Base-by-base conservation (phyloP, 64 coral and sea anemone genomes). In the Trachythela sp. region DNA sequence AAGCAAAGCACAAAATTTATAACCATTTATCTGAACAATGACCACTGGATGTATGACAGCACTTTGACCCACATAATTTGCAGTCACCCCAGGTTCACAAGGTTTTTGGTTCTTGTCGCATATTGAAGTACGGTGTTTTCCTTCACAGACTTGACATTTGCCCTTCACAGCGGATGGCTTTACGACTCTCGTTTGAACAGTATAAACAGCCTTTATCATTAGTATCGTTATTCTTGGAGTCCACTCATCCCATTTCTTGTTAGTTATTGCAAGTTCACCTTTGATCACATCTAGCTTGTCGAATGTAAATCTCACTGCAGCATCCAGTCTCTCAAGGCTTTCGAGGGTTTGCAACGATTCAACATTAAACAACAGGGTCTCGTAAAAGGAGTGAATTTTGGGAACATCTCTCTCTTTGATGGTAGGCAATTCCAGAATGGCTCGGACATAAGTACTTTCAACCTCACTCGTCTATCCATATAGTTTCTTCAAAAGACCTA, bases 401-500 rank as follows among this genome's bases (percentile, higher is more conserved):
- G n/a, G n/a, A n/a, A n/a, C n/a, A n/a, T n/a, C n/a, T n/a, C n/a
- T n/a, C n/a, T n/a, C n/a, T n/a, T n/a, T n/a, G n/a, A n/a, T n/a
- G n/a, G n/a, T n/a, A n/a, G n/a, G n/a, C n/a, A n/a, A n/a, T n/a
- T n/a, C n/a, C 9, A 72, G 24, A 2, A 72, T 72, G 68, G 1
- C 9, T n/a, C 26, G 14, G 1, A 72, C 24, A 13, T 72, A 72
- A 9, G 68, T 1, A 2, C 68, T 35, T 10, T 24, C 33, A 31
- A 72, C 68, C 26, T 72, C 68, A 27, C 85, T 92, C 2, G 76
- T 83, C 56, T 88, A 0, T 15, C 84, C 90, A 85, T 86, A 86
- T 17, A 39, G 9, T 33, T 49, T 49, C 10, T 70, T 6, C n/a
- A 92, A 36, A 2, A 87, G 35, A 33, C 70, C 85, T n/a, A 26